phyloP scores from a whole-genome alignment of 2,113 vertebrate genomes.

The Choloepus hoffmanni region DNA sequence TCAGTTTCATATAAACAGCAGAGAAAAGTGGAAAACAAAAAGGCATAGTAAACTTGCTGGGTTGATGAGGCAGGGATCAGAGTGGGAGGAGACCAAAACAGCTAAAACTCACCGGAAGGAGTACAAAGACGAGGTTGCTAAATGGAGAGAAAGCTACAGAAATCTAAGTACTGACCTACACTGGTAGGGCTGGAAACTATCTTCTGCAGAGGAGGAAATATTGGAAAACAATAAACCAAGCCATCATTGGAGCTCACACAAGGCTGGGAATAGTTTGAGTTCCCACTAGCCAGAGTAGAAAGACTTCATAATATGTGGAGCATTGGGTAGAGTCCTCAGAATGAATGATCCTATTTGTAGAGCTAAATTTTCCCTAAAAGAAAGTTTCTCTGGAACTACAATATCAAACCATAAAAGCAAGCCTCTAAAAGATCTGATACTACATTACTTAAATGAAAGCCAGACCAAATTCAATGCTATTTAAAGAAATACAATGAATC shows the following conservation, averaged over 20 bases:
- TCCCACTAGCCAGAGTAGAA: background rate
- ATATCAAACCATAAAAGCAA: background rate
- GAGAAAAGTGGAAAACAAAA: background rate
- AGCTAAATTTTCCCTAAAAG: background rate
- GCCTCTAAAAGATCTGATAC: background rate
- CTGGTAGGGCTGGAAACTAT: background rate
- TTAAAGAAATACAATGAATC: background rate
- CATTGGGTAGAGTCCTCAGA: background rate
- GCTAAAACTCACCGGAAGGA: background rate
- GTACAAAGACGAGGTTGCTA: too few relatives aligned
- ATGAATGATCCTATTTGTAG: background rate
- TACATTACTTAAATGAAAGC: background rate
- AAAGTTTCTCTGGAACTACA: background rate
- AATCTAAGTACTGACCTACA: background rate
- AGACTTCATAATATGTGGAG: background rate
- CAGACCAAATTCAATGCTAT: background rate
- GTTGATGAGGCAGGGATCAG: background rate
- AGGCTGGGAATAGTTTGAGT: background rate
- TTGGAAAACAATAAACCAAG: background rate
- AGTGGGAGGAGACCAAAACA: background rate
- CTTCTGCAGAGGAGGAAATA: background rate
- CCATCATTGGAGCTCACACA: background rate
- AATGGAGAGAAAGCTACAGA: background rate
- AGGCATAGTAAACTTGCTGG: background rate
- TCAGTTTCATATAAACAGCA: background rate